Evolutionary conservation across 2,797 vertebrate genomes (phyloP), one percentile per base, ranked within the genome.

Genomic region (Basileuterus tristriatus): DNA sequence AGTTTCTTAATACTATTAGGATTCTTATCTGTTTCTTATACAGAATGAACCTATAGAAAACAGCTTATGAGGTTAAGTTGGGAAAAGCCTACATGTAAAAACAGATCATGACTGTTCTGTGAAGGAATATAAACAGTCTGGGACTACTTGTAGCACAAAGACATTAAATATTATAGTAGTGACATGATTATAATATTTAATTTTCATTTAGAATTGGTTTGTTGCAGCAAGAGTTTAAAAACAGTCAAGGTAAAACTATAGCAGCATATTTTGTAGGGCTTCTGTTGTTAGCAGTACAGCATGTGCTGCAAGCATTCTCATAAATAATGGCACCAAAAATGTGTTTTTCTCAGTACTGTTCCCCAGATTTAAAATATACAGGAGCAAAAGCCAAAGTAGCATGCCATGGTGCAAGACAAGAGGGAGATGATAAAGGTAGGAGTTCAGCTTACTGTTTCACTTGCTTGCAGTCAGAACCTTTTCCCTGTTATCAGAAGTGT

Each of bases 381-480:
- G 63, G 50, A 80, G 64, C n/a, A 78, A 90, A 96, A 94, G 65
- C 49, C 60, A 89, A 80, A 93, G 80, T 24, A 89, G 20, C 64
- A 65, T 85, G 70, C 65, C 70, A 71, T 5, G 26, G 65, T 90
- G 94, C 53, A 78, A 83, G 71, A 47, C 64, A 72, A 94, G 34
- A 90, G 77, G 71, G 72, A 94, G 32, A 93, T 59, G 70, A 94
- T 94, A 84, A 87, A 82, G 71, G 81, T 6, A 87, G 43, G 17
- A 74, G 64, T 87, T 90, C 83, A 86, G n/a, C 49, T 60, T 59
- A 27, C 79, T 89, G 34, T 41, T 90, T 67, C 37, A 3, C 65
- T 89, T 69, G 37, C 47, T 93, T 89, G 49, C 34, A 77, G 47
- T 65, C 36, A 83, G 64, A 70, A 30, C 47, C 24, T 76, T 90